These are phyloP conservation scores for Solen grandis DNA, from an alignment of 1,140 invertebrate species.

Conservation along the genomic window DNA sequence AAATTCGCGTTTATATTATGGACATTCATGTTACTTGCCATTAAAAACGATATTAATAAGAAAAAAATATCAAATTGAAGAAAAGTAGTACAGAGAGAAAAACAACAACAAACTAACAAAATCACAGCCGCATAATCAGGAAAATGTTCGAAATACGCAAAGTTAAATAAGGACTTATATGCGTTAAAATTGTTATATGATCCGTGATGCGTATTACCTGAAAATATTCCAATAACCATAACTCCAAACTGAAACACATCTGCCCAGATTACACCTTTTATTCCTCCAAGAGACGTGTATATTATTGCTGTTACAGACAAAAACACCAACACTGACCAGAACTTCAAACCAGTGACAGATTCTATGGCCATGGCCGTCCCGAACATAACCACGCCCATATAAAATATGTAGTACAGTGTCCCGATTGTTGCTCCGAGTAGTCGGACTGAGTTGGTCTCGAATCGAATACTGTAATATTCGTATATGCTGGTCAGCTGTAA, in stretches of 20 bases:
- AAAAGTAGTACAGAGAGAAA: too few relatives aligned
- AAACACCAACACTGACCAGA: conserved; percentile 4
- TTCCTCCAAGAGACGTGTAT: conserved; percentile 23
- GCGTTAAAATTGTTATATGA: too few relatives aligned
- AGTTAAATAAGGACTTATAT: too few relatives aligned
- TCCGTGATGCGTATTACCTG: too few relatives aligned
- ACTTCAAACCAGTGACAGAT: not conserved
- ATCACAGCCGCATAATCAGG: too few relatives aligned
- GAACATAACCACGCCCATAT: conserved; percentile 10
- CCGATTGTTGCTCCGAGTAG: not conserved
- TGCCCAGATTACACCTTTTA: conserved; percentile 39
- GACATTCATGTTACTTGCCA: too few relatives aligned
- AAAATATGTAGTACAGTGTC: conserved; percentile 12
- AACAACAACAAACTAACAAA: too few relatives aligned
- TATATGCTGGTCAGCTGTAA: conserved; percentile 54
- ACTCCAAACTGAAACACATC: conserved; percentile 18
- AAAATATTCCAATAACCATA: conserved; percentile 31
- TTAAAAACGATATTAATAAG: too few relatives aligned
- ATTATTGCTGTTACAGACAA: not conserved
- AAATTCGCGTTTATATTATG: too few relatives aligned
- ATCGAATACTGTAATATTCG: conserved; percentile 44
- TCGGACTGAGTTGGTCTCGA: conserved; percentile 26
- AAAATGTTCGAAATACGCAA: too few relatives aligned
- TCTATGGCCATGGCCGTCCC: conserved; percentile 21
- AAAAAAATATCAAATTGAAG: too few relatives aligned